A percentile compares a stretch with the other conserved stretches of the same genome.
Evolutionary conservation across 2,797 vertebrate species (phyloP).

Genomic region (Lophius americanus): DNA sequence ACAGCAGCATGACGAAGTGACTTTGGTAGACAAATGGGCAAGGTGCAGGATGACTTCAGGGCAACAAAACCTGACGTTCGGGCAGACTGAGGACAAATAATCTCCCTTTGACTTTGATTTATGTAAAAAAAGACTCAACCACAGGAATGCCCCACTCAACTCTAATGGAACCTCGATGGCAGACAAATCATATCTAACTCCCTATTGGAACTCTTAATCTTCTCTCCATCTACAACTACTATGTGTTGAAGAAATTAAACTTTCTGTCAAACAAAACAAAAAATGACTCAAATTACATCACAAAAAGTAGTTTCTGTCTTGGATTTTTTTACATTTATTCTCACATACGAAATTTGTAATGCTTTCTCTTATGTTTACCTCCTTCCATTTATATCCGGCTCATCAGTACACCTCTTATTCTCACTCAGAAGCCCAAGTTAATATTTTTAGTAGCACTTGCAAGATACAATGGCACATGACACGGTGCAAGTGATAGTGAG

Average conservation of each 20-base stretch:
- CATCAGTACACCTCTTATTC: constrained; percentile 67
- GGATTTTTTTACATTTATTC: constrained; percentile 10
- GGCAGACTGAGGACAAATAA: constrained; percentile 57
- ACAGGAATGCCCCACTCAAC: constrained; percentile 41
- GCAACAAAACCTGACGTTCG: constrained; percentile 57
- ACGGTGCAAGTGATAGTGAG: constrained; percentile 76
- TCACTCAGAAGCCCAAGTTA: constrained; percentile 62
- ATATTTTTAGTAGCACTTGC: constrained; percentile 71
- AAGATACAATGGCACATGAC: constrained; percentile 72
- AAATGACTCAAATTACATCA: background rate
- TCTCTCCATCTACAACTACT: too few relatives aligned
- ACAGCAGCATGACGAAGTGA: constrained; percentile 46
- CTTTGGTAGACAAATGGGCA: constrained; percentile 41
- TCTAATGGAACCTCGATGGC: constrained; percentile 13
- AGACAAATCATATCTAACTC: background rate
- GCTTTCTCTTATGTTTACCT: constrained; percentile 38
- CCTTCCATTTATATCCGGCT: constrained; percentile 25
- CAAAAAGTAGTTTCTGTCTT: background rate
- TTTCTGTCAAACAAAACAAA: too few relatives aligned
- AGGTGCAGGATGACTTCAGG: constrained; percentile 42
- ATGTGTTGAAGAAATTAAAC: too few relatives aligned
- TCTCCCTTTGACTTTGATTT: constrained; percentile 66
- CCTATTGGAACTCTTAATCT: too few relatives aligned
- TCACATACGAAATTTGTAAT: constrained; percentile 12
- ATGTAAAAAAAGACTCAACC: constrained; percentile 53